Conservation (phyloP, 2,888 invertebrate species). For the Pseudanteris insignis region DNA sequence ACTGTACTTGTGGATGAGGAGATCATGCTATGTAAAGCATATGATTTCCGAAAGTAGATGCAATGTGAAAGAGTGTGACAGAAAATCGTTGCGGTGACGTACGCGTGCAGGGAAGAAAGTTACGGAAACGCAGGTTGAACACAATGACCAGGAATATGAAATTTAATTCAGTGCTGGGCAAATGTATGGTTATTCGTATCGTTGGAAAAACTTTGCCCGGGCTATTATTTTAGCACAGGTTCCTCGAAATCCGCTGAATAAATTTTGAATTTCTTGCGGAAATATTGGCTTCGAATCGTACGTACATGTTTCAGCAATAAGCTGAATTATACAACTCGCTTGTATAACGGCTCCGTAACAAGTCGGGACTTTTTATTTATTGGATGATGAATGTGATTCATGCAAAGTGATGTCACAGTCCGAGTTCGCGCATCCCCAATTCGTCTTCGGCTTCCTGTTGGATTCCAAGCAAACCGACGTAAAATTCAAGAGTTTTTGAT, state of each 20-base stretch:
- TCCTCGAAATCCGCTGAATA: constrained; percentile 27
- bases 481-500: constrained; percentile 21
- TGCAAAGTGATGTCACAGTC: constrained; percentile 20
- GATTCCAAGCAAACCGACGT: constrained; percentile 4
- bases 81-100: constrained; percentile 3
- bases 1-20: too few relatives aligned
- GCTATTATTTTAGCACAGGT: constrained; percentile 20
- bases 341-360: constrained; percentile 9
- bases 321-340: constrained; percentile 18
- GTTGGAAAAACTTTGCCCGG: constrained; percentile 27
- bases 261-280: constrained; percentile 13
- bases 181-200: constrained; percentile 17
- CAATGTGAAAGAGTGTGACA: neutral
- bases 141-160: constrained; percentile 46
- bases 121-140: constrained; percentile 20
- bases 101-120: constrained; percentile 20
- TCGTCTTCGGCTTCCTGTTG: constrained; percentile 7
- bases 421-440: constrained; percentile 10
- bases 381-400: constrained; percentile 26
- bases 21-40: too few relatives aligned
- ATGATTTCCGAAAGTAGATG: too few relatives aligned
- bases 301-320: constrained; percentile 27
- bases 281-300: constrained; percentile 28
- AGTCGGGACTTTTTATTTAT: constrained; percentile 26
- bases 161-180: constrained; percentile 49